Evolutionary conservation across 2,888 invertebrate genomes (phyloP).

Genomic region (Bimastos eiseni): DNA sequence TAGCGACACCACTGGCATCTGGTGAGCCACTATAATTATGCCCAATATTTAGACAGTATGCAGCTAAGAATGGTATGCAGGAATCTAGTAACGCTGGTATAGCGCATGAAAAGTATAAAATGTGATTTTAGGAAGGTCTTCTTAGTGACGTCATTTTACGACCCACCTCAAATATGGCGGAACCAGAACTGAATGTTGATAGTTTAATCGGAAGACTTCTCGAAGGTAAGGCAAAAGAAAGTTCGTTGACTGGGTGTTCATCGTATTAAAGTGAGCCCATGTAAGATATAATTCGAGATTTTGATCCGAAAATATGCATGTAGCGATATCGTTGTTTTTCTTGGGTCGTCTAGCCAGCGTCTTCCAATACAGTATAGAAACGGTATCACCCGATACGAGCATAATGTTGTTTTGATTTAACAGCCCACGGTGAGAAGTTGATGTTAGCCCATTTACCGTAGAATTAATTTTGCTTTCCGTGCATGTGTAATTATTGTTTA

Average conservation of each 20-base stretch:
- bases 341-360: neutral
- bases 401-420: neutral
- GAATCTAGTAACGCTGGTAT: too few species aligned
- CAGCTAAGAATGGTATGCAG: too few species aligned
- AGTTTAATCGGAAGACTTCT: constrained; percentile 44
- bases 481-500: too few species aligned
- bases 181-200: constrained; percentile 46
- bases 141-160: constrained; percentile 8
- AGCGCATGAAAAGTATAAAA: neutral
- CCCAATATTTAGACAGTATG: too few species aligned
- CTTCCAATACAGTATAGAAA: too few species aligned
- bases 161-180: constrained; percentile 42
- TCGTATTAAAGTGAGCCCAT: neutral
- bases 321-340: neutral
- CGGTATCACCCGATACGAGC: neutral
- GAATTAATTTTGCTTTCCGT: neutral
- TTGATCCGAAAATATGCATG: neutral
- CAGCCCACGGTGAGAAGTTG: neutral
- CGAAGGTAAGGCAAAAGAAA: constrained; percentile 41
- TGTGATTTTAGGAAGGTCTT: neutral
- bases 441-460: neutral
- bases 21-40: too few species aligned
- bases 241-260: neutral
- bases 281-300: neutral
- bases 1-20: too few species aligned